phyloP scores from a whole-genome alignment of 2,888 invertebrate species.

The Invenusta paracnida region DNA sequence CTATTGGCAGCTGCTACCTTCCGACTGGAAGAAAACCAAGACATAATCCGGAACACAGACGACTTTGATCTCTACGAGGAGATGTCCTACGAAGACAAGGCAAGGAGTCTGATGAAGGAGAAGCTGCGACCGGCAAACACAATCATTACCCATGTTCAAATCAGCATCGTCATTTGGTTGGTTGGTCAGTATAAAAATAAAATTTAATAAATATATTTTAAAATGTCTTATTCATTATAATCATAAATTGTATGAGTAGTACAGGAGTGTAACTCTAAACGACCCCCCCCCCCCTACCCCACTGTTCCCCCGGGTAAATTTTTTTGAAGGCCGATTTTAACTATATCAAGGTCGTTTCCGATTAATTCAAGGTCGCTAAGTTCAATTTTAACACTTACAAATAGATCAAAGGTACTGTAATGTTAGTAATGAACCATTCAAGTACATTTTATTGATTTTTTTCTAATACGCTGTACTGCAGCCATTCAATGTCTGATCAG shows the following conservation, averaged over 20 bases:
- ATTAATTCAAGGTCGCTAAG: too few relatives aligned
- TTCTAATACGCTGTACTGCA: too few relatives aligned
- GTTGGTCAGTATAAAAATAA: slow-evolving; percentile 55
- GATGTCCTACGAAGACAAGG: slow-evolving; percentile 50
- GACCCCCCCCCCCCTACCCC: too few relatives aligned
- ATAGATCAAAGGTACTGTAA: too few relatives aligned
- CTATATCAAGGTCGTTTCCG: too few relatives aligned
- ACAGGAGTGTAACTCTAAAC: too few relatives aligned
- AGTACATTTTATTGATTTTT: too few relatives aligned
- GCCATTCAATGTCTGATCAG: too few relatives aligned
- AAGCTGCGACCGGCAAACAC: slow-evolving; percentile 58
- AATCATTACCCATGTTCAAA: slow-evolving; percentile 59
- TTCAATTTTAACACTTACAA: too few relatives aligned
- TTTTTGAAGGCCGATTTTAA: too few relatives aligned
- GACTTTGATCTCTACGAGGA: slow-evolving; percentile 36
- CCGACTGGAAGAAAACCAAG: slow-evolving; percentile 55
- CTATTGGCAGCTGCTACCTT: slow-evolving; percentile 69
- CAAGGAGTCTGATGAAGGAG: slow-evolving; percentile 54
- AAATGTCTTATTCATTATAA: not conserved
- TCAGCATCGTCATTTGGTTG: slow-evolving; percentile 61
- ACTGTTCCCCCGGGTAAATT: too few relatives aligned
- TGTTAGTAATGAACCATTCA: too few relatives aligned
- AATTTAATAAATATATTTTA: not conserved
- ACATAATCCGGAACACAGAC: slow-evolving; percentile 38
- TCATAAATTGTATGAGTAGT: not conserved